These are phyloP conservation scores for Pogonophryne albipinna DNA, from an alignment of 2,797 vertebrate genomes.

Conservation along the genomic window DNA sequence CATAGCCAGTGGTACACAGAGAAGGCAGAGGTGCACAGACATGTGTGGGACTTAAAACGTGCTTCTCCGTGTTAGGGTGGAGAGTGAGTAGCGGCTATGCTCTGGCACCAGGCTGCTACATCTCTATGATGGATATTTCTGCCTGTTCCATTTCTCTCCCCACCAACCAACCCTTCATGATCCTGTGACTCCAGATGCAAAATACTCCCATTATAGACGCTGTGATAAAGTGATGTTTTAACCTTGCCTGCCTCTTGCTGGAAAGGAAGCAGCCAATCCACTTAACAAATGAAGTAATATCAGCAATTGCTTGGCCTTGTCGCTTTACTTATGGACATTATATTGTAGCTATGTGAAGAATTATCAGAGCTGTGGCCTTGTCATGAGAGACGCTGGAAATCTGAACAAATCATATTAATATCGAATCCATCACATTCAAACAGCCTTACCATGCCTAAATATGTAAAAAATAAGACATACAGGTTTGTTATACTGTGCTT, in stretches of 20 bases:
- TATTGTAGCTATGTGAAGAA: conserved; percentile 45
- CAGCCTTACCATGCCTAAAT: conserved; percentile 30
- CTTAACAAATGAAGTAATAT: conserved; percentile 73
- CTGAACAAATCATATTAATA: conserved; percentile 38
- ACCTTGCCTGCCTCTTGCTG: conserved; percentile 69
- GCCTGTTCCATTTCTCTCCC: conserved; percentile 64
- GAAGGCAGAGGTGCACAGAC: conserved; percentile 31
- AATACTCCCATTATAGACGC: conserved; percentile 67
- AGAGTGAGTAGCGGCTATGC: conserved; percentile 4
- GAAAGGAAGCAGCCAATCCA: conserved; percentile 65
- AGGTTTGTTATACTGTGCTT: neutral
- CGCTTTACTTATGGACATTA: conserved; percentile 64
- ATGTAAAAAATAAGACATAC: conserved; percentile 20
- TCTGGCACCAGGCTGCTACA: conserved; percentile 14
- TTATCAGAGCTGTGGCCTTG: conserved; percentile 58
- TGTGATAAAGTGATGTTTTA: conserved; percentile 70
- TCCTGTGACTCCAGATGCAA: conserved; percentile 61
- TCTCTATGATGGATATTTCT: conserved; percentile 56
- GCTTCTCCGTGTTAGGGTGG: neutral
- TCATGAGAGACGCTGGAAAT: conserved; percentile 12
- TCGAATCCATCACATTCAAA: conserved; percentile 46
- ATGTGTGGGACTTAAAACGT: conserved; percentile 29
- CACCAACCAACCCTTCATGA: conserved; percentile 46
- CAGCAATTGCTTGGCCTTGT: conserved; percentile 67
- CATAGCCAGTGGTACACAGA: conserved; percentile 36